Evolutionary conservation across 2,797 vertebrate species (phyloP), one percentile per base, ranked within the genome.

Genomic region (Darevskia mixta): DNA sequence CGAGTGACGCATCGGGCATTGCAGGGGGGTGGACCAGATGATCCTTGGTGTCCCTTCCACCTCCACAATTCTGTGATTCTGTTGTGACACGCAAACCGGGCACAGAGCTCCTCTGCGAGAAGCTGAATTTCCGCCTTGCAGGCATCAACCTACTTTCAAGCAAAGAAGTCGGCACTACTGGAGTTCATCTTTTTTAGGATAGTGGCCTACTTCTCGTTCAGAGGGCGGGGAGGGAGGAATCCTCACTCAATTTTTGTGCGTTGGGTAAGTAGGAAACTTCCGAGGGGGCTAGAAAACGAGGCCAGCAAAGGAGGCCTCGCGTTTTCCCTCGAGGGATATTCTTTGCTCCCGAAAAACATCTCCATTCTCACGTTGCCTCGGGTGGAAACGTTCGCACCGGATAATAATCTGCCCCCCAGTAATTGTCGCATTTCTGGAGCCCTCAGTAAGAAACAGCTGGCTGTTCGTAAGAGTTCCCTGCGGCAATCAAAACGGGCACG

Each of bases 401-500:
- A 17, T 8, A 1, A 72, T 73, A 6, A 23, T 13, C 27, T 15
- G 20, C 29, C 25, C 32, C 35, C n/a, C 15, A 5, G 15, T 11
- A 80, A 75, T 2, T 20, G 55, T 8, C 6, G 38, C 78, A 89
- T 90, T 95, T 96, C 95, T 95, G 94, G 95, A 96, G 91, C 85
- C 94, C 45, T 94, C 93, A 94, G 90, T 89, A 91, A 85, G 87
- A 92, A 85, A 79, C 45, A 27, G 88, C 32, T 25, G 1, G 9
- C 32, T 32, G 32, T 45, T 43, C 66, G 75, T 73, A 93, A 91
- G 91, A 79, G 86, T 90, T 90, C 81, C 91, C 89, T 1, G 80
- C 32, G 1, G 89, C 91, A 87, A 91, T 83, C 86, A 71, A 85
- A 92, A 64, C 0, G 38, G 49, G 91, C 85, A 91, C 86, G 29